A percentile compares a stretch with the other conserved stretches of the same genome.
These are phyloP conservation scores for Caenorhabditis becei DNA, from an alignment of 2,888 invertebrate species.

Conservation along the genomic window DNA sequence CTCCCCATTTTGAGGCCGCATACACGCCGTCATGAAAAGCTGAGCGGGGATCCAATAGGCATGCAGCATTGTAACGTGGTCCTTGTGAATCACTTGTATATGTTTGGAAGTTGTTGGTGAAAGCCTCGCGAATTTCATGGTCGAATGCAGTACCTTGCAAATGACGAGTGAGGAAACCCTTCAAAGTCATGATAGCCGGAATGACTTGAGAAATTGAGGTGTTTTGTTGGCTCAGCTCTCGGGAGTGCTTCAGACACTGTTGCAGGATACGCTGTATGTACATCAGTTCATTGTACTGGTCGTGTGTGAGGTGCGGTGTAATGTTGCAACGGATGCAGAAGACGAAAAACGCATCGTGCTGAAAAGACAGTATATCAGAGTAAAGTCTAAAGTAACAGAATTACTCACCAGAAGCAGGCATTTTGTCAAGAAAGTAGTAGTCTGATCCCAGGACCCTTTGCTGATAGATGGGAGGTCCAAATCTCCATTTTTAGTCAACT, in stretches of 20 bases:
- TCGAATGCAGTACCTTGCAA: neutral
- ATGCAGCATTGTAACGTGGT: constrained; percentile 12
- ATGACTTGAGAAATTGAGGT: constrained; percentile 42
- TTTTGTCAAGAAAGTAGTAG: constrained; percentile 16
- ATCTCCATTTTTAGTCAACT: constrained; percentile 21
- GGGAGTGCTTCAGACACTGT: constrained; percentile 6
- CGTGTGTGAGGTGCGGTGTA: constrained; percentile 6
- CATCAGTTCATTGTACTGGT: constrained; percentile 5
- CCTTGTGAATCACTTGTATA: neutral
- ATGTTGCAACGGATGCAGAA: neutral
- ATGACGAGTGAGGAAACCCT: neutral
- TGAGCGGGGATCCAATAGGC: constrained; percentile 43
- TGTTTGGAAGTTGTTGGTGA: constrained; percentile 6
- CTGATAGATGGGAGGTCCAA: constrained; percentile 32
- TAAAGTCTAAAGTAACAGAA: neutral
- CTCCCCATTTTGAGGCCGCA: neutral
- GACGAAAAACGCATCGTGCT: constrained; percentile 34
- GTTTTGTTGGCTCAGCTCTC: neutral
- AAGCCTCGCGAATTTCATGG: neutral
- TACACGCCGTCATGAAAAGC: constrained; percentile 3
- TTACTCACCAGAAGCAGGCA: constrained; percentile 27
- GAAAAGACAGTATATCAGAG: constrained; percentile 6
- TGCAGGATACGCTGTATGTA: constrained; percentile 16
- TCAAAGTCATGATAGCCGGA: constrained; percentile 18
- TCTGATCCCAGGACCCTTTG: constrained; percentile 16